Conservation (phyloP, 1,140 invertebrate genomes). For the Drosophila punjabiensis region DNA sequence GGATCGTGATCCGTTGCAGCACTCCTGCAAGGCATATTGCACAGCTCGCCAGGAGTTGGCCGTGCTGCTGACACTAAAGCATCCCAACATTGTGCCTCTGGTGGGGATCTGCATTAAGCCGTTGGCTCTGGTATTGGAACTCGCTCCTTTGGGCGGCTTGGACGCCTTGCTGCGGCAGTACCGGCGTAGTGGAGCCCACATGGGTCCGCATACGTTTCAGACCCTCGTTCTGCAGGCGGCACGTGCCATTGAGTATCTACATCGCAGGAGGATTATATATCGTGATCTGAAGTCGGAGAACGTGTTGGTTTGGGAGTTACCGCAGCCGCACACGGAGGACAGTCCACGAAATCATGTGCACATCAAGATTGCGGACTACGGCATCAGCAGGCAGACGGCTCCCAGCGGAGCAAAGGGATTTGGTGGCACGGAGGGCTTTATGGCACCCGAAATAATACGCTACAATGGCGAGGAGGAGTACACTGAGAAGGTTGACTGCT, state of each 20-base stretch:
- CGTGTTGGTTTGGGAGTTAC: constrained; percentile 98
- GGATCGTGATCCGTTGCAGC: constrained; percentile 95
- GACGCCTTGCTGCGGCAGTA: constrained; percentile 93
- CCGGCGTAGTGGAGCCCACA: constrained; percentile 91
- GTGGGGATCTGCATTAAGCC: constrained; percentile 95
- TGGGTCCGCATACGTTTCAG: constrained; percentile 93
- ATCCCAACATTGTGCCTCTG: constrained; percentile 96
- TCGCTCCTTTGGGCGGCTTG: constrained; percentile 96
- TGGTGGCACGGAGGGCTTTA: constrained; percentile 98
- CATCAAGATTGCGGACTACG: constrained; percentile 98
- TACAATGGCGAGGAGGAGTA: constrained; percentile 99
- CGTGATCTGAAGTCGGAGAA: constrained; percentile 99
- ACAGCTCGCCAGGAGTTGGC: constrained; percentile 97
- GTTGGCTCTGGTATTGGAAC: constrained; percentile 94
- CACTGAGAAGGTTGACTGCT: constrained; percentile 99
- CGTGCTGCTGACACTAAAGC: constrained; percentile 93
- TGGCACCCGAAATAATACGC: constrained; percentile 99
- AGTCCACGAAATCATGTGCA: constrained; percentile 90
- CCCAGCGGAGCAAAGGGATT: constrained; percentile 98
- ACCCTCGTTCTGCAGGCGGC: constrained; percentile 95
- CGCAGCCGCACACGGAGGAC: constrained; percentile 87
- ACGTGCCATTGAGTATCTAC: constrained; percentile 97
- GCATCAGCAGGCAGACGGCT: constrained; percentile 94
- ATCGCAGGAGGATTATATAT: constrained; percentile 97
- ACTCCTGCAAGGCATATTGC: constrained; percentile 97